Conservation (phyloP, 2,113 vertebrate species). For the Danionella cerebrum region DNA sequence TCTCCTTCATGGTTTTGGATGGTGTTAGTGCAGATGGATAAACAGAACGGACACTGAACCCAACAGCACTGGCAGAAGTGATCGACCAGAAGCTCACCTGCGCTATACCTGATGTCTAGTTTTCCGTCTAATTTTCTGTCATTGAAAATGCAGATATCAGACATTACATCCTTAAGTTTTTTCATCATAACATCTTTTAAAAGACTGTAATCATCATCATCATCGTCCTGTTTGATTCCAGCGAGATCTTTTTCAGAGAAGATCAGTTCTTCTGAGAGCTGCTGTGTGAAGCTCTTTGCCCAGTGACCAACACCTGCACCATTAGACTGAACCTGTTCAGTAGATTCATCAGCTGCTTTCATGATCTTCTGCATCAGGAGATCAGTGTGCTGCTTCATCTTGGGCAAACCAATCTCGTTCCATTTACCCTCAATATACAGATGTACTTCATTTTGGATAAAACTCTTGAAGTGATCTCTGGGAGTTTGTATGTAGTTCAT, state of each 20-base stretch:
- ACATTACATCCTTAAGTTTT: not conserved
- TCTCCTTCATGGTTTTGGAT: constrained; percentile 26
- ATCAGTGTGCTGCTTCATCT: not conserved
- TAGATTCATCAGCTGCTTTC: constrained; percentile 43
- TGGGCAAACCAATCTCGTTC: not conserved
- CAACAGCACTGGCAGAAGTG: not conserved
- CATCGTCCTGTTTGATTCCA: not conserved
- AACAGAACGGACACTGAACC: not conserved
- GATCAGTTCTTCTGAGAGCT: not conserved
- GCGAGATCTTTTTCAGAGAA: not conserved
- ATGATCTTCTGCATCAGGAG: not conserved
- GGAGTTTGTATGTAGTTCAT: constrained; percentile 41
- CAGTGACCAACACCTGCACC: constrained; percentile 2
- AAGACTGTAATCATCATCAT: not conserved
- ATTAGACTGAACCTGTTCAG: not conserved
- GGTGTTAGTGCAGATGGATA: constrained; percentile 20
- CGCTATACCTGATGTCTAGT: not conserved
- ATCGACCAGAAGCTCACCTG: not conserved
- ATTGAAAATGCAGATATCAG: not conserved
- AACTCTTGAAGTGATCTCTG: constrained; percentile 23
- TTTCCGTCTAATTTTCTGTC: not conserved
- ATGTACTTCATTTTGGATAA: constrained; percentile 41
- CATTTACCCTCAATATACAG: constrained; percentile 34
- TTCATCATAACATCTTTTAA: not conserved
- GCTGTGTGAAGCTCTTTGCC: constrained; percentile 3